Percentiles rank a stretch among this genome's conserved stretches.
phyloP scores from a whole-genome alignment of 2,113 vertebrate genomes.

The Lepidothrix coronata region DNA sequence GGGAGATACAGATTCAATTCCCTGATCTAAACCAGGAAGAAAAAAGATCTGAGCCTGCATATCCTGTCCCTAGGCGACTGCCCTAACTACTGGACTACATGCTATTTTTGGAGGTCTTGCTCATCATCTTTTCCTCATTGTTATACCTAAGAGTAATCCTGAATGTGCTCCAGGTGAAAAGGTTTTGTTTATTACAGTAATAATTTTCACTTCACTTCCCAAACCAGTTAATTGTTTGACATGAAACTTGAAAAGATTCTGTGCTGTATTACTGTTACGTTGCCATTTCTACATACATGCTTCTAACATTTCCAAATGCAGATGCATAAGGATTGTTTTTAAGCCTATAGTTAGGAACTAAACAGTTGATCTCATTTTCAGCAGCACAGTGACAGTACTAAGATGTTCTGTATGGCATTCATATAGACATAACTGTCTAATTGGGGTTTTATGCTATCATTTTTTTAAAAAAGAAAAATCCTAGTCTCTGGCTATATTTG shows the following conservation, averaged over 20 bases:
- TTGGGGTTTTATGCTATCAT: not conserved
- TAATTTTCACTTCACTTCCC: constrained; percentile 26
- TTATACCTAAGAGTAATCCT: not conserved
- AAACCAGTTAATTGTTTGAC: not conserved
- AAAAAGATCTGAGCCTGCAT: not conserved
- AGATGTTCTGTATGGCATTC: not conserved
- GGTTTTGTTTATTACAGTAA: constrained; percentile 9
- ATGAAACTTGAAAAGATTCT: constrained; percentile 4
- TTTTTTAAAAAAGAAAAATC: not conserved
- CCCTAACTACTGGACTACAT: not conserved
- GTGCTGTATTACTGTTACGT: not conserved
- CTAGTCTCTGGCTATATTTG: not conserved
- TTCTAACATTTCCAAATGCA: not conserved
- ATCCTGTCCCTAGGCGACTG: not conserved
- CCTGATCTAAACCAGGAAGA: not conserved
- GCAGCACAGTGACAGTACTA: not conserved
- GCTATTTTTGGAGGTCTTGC: not conserved
- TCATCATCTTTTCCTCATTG: not conserved
- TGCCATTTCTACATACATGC: not conserved
- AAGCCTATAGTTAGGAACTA: not conserved
- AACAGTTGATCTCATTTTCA: not conserved
- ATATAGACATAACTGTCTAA: not conserved
- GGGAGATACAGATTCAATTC: not conserved
- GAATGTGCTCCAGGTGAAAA: constrained; percentile 8
- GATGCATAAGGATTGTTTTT: not conserved